phyloP scores from a whole-genome alignment of 2,113 vertebrate species.

The Paedocypris sp. region DNA sequence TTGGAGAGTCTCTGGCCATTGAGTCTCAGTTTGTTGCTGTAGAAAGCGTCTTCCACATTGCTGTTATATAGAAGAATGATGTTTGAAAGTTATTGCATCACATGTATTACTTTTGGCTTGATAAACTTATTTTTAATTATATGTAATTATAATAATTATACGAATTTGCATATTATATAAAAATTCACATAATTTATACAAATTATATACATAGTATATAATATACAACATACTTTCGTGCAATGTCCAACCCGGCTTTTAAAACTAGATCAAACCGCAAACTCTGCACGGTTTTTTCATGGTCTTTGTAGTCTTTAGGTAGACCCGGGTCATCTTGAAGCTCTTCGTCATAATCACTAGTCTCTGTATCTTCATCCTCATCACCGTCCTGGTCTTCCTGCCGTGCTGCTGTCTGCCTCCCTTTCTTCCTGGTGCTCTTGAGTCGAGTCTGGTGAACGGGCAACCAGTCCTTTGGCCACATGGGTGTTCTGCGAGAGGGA shows the following conservation, averaged over 20 bases:
- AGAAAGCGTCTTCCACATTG: constrained; percentile 94
- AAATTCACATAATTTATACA: too few relatives aligned
- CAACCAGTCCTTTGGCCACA: constrained; percentile 38
- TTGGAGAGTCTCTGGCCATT: constrained; percentile 89
- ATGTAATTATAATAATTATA: too few relatives aligned
- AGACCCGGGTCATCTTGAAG: constrained; percentile 49
- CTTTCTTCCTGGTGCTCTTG: constrained; percentile 75
- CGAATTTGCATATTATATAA: too few relatives aligned
- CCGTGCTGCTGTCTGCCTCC: constrained; percentile 38
- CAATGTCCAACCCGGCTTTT: constrained; percentile 78
- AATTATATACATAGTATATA: too few relatives aligned
- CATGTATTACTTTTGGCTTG: too few relatives aligned
- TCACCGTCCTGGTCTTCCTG: constrained; percentile 60
- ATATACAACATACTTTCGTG: constrained; percentile 78
- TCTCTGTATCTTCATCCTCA: constrained; percentile 51
- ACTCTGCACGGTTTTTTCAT: constrained; percentile 76
- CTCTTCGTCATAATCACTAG: constrained; percentile 66
- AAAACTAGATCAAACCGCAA: constrained; percentile 81
- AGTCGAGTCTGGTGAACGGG: constrained; percentile 59
- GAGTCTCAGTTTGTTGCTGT: constrained; percentile 77
- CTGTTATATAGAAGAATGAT: constrained; percentile 56
- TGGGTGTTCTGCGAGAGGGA: constrained; percentile 32
- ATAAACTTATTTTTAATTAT: too few relatives aligned
- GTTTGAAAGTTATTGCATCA: too few relatives aligned
- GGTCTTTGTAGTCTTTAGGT: constrained; percentile 80